Conservation (phyloP, 2,797 vertebrate species). For the Chelonia mydas region DNA sequence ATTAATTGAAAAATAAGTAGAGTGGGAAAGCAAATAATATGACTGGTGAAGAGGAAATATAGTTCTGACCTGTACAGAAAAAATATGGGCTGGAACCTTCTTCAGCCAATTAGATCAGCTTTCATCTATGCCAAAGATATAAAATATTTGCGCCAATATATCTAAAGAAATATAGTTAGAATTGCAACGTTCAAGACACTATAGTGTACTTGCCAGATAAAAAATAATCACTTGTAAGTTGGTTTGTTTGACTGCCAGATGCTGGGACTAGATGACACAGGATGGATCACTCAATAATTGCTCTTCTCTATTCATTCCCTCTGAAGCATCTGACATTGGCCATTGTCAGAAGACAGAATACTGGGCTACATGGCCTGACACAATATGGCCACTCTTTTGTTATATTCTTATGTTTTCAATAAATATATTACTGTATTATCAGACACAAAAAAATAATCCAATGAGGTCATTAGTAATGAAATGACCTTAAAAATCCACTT, state of each 20-base stretch:
- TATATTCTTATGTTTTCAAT: not conserved
- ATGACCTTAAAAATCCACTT: constrained; percentile 49
- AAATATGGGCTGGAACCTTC: constrained; percentile 18
- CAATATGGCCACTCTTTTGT: not conserved
- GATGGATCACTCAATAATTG: not conserved
- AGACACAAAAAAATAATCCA: not conserved
- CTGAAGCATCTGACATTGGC: not conserved
- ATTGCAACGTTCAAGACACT: constrained; percentile 20
- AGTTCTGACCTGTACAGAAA: constrained; percentile 1
- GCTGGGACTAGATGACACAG: not conserved
- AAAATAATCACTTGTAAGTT: not conserved
- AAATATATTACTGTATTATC: not conserved
- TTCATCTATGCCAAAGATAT: not conserved
- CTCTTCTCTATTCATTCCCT: not conserved
- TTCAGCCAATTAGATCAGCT: not conserved
- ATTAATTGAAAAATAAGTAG: constrained; percentile 52
- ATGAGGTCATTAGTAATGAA: constrained; percentile 19
- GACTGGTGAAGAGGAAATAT: not conserved
- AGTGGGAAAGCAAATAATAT: constrained; percentile 2
- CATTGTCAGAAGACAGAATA: not conserved
- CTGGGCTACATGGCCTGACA: not conserved
- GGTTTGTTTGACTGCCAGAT: not conserved
- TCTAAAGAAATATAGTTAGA: not conserved
- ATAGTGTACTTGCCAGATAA: not conserved
- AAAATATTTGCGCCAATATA: not conserved